phyloP scores from a whole-genome alignment of 2,797 vertebrate genomes.

The Lophius americanus region DNA sequence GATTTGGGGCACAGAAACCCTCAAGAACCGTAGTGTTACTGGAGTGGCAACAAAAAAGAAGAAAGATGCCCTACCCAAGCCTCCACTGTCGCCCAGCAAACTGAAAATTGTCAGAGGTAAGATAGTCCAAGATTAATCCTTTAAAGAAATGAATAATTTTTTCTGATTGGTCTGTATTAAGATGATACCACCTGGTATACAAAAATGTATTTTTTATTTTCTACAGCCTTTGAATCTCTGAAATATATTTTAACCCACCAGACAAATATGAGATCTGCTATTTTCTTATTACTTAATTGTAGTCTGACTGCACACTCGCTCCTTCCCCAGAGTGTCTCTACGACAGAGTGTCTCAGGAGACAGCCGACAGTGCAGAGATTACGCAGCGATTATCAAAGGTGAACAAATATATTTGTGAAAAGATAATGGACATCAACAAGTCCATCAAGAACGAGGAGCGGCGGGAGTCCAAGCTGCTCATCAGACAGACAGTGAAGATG shows the following conservation, averaged over 20 bases:
- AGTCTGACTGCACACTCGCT: slow-evolving; percentile 52
- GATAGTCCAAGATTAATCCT: slow-evolving; percentile 5
- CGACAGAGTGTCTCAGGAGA: slow-evolving; percentile 99
- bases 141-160: neutral
- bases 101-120: slow-evolving; percentile 98
- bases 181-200: slow-evolving; percentile 15
- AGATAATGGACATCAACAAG: slow-evolving; percentile 99
- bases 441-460: slow-evolving; percentile 99
- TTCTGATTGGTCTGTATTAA: slow-evolving; percentile 17
- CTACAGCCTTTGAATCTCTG: slow-evolving; percentile 1
- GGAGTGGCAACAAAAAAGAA: slow-evolving; percentile 99
- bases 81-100: slow-evolving; percentile 97
- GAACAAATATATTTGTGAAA: slow-evolving; percentile 99
- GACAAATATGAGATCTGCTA: slow-evolving; percentile 36
- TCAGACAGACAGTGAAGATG: slow-evolving; percentile 88
- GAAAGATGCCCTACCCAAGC: slow-evolving; percentile 97
- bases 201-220: neutral
- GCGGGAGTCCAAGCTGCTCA: slow-evolving; percentile 94
- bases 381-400: slow-evolving; percentile 99
- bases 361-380: slow-evolving; percentile 97
- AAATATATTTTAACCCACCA: slow-evolving; percentile 15
- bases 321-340: slow-evolving; percentile 93
- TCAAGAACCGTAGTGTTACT: slow-evolving; percentile 98
- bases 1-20: slow-evolving; percentile 99
- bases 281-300: slow-evolving; percentile 41